Evolutionary conservation across 2,797 vertebrate genomes (phyloP), one percentile per base, ranked within the genome.

Genomic region (Macrochelys suwanniensis): DNA sequence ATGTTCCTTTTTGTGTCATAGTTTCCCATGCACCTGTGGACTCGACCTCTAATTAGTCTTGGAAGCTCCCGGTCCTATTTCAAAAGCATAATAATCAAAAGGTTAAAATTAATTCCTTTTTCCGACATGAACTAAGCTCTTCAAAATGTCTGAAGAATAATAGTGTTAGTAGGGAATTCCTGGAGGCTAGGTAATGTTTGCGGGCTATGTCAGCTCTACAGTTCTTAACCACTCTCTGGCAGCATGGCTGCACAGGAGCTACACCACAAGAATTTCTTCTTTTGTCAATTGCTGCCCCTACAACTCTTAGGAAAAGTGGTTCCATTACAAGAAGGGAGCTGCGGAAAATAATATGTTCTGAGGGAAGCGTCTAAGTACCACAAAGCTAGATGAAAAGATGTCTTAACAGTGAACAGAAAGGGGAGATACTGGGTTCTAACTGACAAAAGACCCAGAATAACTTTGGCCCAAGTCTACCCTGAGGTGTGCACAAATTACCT

Each of bases 11-110:
- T 97, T 88, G 97, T 93, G 83, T 99, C 98, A 53, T 99, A 99
- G 97, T 98, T 99, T 56, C 99, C 99, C 95, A 99, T 97, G 94
- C 99, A 99, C 71, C 99, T 99, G 96, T 99, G 99, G 89, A 99
- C 98, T 97, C 98, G 99, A 84, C 99, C 99, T 95, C 99, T 98
- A 96, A 99, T 99, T 94, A 99, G 98, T 96, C 99, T 99, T 84
- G 99, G 99, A 89, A 99, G 98, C 50, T 98, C 98, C 68, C 98
- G 98, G 94, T 99, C 99, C 99, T 99, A 97, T 96, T 96, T 59
- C 92, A 76, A 97, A 95, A 98, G 86, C 37, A 90, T n/a, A 94
- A 95, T 33, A 88, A 97, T 95, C 26, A 94, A 94, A 95, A 89
- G 74, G 57, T 57, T 94, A 94, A 79, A 88, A 71, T 87, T 37